Evolutionary conservation across 2,888 invertebrate species (phyloP), one percentile per base, ranked within the genome.

Genomic region (Pandemis corylana): DNA sequence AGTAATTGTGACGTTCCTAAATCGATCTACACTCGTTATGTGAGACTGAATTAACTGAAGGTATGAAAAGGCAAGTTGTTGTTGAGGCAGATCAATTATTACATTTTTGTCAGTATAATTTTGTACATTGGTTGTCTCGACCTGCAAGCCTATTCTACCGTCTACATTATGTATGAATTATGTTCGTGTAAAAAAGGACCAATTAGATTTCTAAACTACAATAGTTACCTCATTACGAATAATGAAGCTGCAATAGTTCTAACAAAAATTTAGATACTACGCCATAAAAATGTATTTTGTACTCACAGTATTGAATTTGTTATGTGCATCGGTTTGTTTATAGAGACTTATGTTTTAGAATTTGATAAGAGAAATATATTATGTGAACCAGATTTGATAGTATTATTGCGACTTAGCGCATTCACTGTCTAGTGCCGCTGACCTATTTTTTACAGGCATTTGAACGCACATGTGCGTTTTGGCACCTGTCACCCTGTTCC

Each of bases 351-450:
- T 69, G 56, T 68, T 49, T 68, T 64, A 46, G 53, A 65, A 61
- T 74, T 74, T 69, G 65, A 74, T 69, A 69, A 61, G 36, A 63
- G 20, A 65, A 68, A 46, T 68, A 68, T 73, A 73, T 64, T 46
- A 53, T 64, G 72, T 62, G 41, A 62, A 72, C 61, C 20, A 9
- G 7, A 64, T 20, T 44, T 5, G 64, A 42, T 53, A 12, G 6
- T 42, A 42, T 51, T 66, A 41, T 49, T 49, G 20, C 20, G 20
- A 20, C 0, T 20, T 20, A 20, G 20, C 20, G 20, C 20, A 20
- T 20, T 20, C 20, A 20, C 20, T 20, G 28, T 2, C 4, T 2
- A 4, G 28, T 36, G 28, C 28, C 28, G 28, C 28, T 36, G 28
- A 2, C 28, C 20, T 20, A 2, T 36, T 36, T 36, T 36, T 36